Evolutionary conservation across 2,888 invertebrate genomes (phyloP).

Genomic region (Platerodrilus igneus): DNA sequence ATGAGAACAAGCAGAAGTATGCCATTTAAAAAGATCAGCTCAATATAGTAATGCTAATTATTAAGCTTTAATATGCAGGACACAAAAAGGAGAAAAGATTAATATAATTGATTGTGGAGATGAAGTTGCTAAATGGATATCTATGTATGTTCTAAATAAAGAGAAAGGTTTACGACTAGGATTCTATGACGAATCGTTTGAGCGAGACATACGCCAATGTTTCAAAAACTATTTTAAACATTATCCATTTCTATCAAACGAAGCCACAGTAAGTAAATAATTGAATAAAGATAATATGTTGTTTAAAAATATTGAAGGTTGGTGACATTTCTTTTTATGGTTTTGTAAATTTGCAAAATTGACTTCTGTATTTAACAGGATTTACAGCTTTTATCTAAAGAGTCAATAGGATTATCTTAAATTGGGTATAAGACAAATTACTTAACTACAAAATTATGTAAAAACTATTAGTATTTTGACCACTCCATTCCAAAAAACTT

Average conservation of each 20-base stretch:
- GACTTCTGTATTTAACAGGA: too few species aligned
- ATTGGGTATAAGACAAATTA: too few species aligned
- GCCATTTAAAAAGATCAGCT: background rate
- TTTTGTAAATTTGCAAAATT: too few species aligned
- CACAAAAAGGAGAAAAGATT: constrained; percentile 10
- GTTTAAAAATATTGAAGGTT: background rate
- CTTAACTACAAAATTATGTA: too few species aligned
- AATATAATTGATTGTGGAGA: constrained; percentile 57
- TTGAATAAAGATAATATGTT: too few species aligned
- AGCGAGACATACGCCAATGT: constrained; percentile 34
- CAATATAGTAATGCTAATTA: background rate
- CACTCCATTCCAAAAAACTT: too few species aligned
- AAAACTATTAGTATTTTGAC: too few species aligned
- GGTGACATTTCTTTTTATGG: background rate
- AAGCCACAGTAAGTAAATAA: constrained; percentile 37
- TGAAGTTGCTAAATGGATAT: constrained; percentile 58
- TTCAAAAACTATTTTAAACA: constrained; percentile 32
- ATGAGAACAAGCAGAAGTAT: background rate
- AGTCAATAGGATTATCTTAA: too few species aligned
- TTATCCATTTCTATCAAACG: constrained; percentile 36
- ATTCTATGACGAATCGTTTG: constrained; percentile 37
- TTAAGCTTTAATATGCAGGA: constrained; percentile 4
- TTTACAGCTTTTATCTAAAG: too few species aligned
- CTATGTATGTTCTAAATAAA: constrained; percentile 44
- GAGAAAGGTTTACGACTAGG: constrained; percentile 40